Conservation (phyloP, 2,888 invertebrate genomes). For the Drosophila subsilvestris region DNA sequence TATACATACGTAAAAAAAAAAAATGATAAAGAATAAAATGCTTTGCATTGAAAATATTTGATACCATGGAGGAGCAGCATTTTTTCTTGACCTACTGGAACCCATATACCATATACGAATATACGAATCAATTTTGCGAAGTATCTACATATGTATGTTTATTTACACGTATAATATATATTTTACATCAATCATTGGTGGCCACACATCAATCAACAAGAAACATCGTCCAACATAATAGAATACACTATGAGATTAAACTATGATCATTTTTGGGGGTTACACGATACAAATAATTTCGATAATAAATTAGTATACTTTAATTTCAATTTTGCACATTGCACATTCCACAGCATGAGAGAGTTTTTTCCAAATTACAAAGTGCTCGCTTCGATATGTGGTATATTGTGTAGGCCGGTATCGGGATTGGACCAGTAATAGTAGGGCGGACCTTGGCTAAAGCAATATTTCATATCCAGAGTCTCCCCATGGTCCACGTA, state of each 20-base stretch:
- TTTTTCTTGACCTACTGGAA: neutral
- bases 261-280: constrained; percentile 51
- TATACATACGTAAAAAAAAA: constrained; percentile 40
- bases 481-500: constrained; percentile 92
- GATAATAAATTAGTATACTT: constrained; percentile 69
- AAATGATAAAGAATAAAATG: constrained; percentile 72
- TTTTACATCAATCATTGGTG: constrained; percentile 59
- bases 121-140: no score
- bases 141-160: constrained; percentile 60
- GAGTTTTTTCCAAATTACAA: constrained; percentile 74
- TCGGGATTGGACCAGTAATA: constrained; percentile 91
- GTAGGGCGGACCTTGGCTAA: constrained; percentile 92
- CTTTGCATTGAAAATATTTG: constrained; percentile 58
- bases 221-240: constrained; percentile 39
- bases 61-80: constrained; percentile 12
- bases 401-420: constrained; percentile 89
- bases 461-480: constrained; percentile 91
- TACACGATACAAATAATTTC: constrained; percentile 55
- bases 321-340: constrained; percentile 55
- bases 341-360: constrained; percentile 27
- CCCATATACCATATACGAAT: no score
- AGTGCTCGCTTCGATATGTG: constrained; percentile 88
- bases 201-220: constrained; percentile 48
- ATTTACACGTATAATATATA: constrained; percentile 56
- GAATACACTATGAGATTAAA: constrained; percentile 72